Conservation (phyloP, 2,888 invertebrate species). For the Hirtodrosophila duncani region DNA sequence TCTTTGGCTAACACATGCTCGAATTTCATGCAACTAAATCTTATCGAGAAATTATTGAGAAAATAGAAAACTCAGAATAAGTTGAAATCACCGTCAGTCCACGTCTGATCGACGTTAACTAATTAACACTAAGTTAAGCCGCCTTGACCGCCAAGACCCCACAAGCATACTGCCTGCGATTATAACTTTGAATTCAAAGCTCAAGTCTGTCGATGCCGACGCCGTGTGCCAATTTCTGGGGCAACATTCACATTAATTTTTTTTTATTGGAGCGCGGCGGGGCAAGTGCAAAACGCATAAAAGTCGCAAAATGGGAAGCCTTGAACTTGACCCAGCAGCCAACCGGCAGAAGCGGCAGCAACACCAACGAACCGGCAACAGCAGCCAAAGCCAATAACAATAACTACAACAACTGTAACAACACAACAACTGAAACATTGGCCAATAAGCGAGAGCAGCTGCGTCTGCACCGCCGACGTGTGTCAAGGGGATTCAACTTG, state of each 20-base stretch:
- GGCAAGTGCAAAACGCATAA: conserved; percentile 54
- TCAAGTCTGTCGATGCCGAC: neutral
- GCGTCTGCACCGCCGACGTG: conserved; percentile 31
- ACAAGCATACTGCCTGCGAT: conserved; percentile 6
- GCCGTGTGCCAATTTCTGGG: conserved; percentile 41
- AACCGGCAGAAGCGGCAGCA: conserved; percentile 21
- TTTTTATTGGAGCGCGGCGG: conserved; percentile 17
- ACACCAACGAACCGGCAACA: conserved; percentile 25
- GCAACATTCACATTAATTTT: conserved; percentile 38
- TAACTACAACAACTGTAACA: conserved; percentile 47
- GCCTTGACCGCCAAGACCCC: no score
- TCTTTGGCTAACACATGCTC: no score
- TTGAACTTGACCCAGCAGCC: conserved; percentile 67
- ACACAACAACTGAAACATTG: no score
- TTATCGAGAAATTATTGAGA: no score
- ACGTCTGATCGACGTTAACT: no score
- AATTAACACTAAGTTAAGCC: no score
- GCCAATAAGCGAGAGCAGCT: conserved; percentile 42
- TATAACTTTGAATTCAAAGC: conserved; percentile 11
- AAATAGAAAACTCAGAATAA: no score
- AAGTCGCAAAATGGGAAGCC: conserved; percentile 64
- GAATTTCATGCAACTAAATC: no score
- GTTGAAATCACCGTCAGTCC: no score
- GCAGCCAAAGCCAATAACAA: conserved; percentile 52
- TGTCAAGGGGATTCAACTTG: conserved; percentile 52